Base-by-base conservation (phyloP, 2,888 invertebrate species). In the Calliopum simillimum region DNA sequence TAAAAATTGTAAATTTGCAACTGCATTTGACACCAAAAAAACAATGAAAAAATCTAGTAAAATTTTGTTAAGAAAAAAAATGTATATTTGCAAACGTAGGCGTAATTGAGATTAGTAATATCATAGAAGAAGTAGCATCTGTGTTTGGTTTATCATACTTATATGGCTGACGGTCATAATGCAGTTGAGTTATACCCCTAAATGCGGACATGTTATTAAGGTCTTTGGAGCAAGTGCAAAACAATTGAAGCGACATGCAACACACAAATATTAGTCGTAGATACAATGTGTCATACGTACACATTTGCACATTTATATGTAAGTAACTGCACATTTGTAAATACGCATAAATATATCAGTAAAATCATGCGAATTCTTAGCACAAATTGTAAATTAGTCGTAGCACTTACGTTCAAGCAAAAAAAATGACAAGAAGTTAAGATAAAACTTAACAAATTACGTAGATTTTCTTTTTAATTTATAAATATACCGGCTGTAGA, bases 211-310 rank as follows among this genome's bases (percentile, higher is more conserved):
- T 33, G 8, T 33, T 76, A 82, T 82, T 80, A 81, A 78, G 83
- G 79, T 82, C 79, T 83, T 76, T 82, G 79, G 83, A 79, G 82
- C 83, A 83, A 83, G 82, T 83, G 83, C 83, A 83, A 83, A 83
- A 79, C 81, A 83, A 83, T 83, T 83, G 59, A 33, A 33, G 8
- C 21, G 2, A n/a, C 53, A 19, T 21, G 25, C 56, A 44, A 47
- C 16, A 58, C 16, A n/a, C 44, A 47, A 61, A 13, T 11, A 46
- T 33, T 33, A 33, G 33, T 33, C 33, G 33, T 33, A 33, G 33
- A 33, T 33, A 33, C 5, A 33, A 33, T 33, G n/a, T n/a, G n/a
- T n/a, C n/a, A n/a, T n/a, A n/a, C 2, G 33, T 2, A 33, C 33
- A 33, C 21, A 47, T n/a, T n/a, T 46, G 47, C 61, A 46, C 23